A percentile compares a stretch with the other conserved stretches of the same genome.
These are phyloP conservation scores for Hiodon tergisus DNA, from an alignment of 2,113 vertebrate genomes.

Conservation along the genomic window DNA sequence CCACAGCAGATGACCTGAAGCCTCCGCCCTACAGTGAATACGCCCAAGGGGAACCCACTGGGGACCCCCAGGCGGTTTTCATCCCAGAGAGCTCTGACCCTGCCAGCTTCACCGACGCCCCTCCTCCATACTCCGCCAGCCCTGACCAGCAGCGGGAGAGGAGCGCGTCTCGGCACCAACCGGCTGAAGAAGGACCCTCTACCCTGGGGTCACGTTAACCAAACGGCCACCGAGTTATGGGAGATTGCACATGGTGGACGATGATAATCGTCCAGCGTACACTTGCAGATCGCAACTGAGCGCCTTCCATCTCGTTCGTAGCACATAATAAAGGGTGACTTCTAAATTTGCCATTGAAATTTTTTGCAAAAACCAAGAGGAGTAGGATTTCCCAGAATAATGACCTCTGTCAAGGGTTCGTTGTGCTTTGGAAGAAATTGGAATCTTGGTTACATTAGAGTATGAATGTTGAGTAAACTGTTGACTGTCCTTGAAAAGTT, in stretches of 20 bases:
- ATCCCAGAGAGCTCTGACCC: constrained; percentile 53
- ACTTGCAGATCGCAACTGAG: neutral
- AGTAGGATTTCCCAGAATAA: neutral
- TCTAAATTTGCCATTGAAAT: neutral
- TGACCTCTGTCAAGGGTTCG: neutral
- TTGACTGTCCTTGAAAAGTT: neutral
- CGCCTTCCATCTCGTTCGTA: neutral
- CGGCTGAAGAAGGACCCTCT: neutral
- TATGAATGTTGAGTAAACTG: neutral
- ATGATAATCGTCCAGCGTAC: neutral
- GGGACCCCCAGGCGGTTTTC: constrained; percentile 41
- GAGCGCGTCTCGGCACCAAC: neutral
- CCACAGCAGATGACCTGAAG: constrained; percentile 69
- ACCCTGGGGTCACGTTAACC: neutral
- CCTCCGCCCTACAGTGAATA: constrained; percentile 74
- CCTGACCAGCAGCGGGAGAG: constrained; percentile 19
- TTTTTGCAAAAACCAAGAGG: neutral
- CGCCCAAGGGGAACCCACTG: constrained; percentile 39
- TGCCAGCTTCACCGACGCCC: constrained; percentile 59
- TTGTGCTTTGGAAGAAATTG: neutral
- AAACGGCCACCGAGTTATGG: neutral
- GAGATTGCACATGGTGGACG: too few species aligned
- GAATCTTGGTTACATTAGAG: too few species aligned
- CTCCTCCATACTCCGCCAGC: constrained; percentile 66
- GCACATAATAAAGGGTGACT: neutral